phyloP scores from a whole-genome alignment of 2,113 vertebrate genomes.

The Oncorhynchus tshawytscha region DNA sequence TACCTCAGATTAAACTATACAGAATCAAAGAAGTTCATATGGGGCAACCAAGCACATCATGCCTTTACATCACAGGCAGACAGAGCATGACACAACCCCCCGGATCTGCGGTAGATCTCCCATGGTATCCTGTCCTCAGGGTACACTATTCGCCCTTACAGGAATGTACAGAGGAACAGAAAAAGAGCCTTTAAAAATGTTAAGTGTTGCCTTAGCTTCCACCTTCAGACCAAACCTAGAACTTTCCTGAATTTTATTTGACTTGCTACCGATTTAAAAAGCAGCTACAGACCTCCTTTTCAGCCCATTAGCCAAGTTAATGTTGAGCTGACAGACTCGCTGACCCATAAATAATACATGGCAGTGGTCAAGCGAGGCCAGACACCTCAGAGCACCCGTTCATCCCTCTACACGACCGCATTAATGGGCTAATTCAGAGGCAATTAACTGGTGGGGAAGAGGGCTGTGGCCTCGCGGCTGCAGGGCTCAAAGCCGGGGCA shows the following conservation, averaged over 20 bases:
- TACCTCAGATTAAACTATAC: no score
- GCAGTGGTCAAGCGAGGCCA: conserved; percentile 71
- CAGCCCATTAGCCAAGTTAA: conserved; percentile 77
- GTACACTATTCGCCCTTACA: not conserved
- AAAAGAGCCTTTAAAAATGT: not conserved
- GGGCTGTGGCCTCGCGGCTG: conserved; percentile 66
- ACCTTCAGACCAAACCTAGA: not conserved
- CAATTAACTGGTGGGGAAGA: conserved; percentile 71
- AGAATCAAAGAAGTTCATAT: no score
- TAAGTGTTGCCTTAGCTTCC: no score
- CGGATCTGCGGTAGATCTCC: no score
- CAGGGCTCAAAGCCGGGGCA: conserved; percentile 55
- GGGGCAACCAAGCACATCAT: no score
- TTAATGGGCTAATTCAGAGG: conserved; percentile 76
- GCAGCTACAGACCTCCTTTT: conserved; percentile 54
- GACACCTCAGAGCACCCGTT: conserved; percentile 64
- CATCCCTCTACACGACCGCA: conserved; percentile 67
- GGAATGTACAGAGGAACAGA: not conserved
- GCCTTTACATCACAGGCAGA: no score
- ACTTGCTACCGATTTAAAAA: conserved; percentile 52
- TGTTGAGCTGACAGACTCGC: conserved; percentile 68
- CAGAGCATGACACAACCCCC: no score
- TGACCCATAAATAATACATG: conserved; percentile 77
- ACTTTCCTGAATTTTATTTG: conserved; percentile 32
- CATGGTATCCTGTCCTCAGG: no score